phyloP scores from a whole-genome alignment of 2,797 vertebrate genomes.

The Emydoidea blandingii region DNA sequence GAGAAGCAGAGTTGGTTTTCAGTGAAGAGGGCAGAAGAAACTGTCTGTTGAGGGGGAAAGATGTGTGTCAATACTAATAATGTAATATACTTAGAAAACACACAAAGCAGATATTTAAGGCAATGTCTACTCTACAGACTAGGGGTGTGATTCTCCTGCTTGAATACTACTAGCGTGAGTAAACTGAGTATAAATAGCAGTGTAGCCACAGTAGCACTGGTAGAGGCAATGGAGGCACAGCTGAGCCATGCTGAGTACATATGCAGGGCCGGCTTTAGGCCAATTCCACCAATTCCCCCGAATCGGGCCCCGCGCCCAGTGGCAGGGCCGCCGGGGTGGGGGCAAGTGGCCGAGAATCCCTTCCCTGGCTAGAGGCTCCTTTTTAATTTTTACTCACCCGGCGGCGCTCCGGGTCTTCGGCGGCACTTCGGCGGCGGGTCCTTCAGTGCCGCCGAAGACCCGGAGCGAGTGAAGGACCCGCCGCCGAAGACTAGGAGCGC shows the following conservation, averaged over 20 bases:
- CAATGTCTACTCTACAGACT: background rate
- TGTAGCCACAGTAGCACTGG: background rate
- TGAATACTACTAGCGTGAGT: background rate
- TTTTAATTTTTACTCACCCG: too few relatives aligned
- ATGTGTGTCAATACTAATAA: background rate
- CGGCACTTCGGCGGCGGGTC: too few relatives aligned
- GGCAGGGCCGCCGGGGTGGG: too few relatives aligned
- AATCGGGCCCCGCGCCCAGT: too few relatives aligned
- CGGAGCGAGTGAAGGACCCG: too few relatives aligned
- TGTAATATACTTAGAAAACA: background rate
- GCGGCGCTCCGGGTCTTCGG: too few relatives aligned
- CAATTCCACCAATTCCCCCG: too few relatives aligned
- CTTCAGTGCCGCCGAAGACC: too few relatives aligned
- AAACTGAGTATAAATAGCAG: background rate
- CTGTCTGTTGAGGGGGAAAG: slow-evolving; percentile 55
- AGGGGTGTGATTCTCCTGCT: background rate
- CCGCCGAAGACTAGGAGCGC: too few relatives aligned
- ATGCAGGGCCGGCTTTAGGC: too few relatives aligned
- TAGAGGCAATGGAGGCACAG: background rate
- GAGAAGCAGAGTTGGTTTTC: slow-evolving; percentile 79
- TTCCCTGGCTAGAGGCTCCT: too few relatives aligned
- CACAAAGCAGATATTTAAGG: background rate
- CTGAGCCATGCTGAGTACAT: background rate
- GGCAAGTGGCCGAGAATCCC: too few relatives aligned
- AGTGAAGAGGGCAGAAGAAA: slow-evolving; percentile 72